Evolutionary conservation across 2,888 invertebrate genomes (phyloP), one percentile per base, ranked within the genome.

Genomic region (Orchesella flavescens): DNA sequence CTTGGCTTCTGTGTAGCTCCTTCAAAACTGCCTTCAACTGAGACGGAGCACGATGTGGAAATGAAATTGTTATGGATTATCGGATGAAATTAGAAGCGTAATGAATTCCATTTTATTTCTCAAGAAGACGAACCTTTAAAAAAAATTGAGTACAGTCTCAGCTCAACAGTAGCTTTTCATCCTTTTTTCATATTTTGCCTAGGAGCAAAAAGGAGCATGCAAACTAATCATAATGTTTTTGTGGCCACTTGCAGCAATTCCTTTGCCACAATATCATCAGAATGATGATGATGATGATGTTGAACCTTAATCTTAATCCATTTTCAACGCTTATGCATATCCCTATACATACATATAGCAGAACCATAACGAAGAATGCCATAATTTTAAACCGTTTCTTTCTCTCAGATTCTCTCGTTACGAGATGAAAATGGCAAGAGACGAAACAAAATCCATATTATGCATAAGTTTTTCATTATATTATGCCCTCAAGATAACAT

Each of bases 1-100:
- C 72, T 79, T 63, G 79, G 79, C 79, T 79, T 79, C 79, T 79
- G 79, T 79, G 63, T 34, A 79, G 79, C 79, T 79, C 61, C 79
- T 69, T 71, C 61, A 63, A 21, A 61, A 4, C 34, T 34, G 3
- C 7, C 34, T 34, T 34, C 34, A 34, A 34, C 34, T 34, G 34
- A 34, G 7, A 34, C 34, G 34, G 34, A 7, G 3, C 34, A 34
- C 34, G 34, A 34, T 7, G 34, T 34, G 34, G 24, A 24, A 65
- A 65, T 34, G 24, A 21, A 59, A 21, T n/a, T 19, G 21, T 59
- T 53, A 53, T 53, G 53, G 15, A 53, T n/a, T n/a, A 53, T 53
- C n/a, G 53, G 53, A 12, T 61, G 23, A 23, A 61, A 61, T 21
- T 13, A 21, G 61, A 61, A 61, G 21, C 34, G 34, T 19, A 61